Evolutionary conservation across 2,113 vertebrate genomes (phyloP).

Genomic region (Cyanoliseus patagonus): DNA sequence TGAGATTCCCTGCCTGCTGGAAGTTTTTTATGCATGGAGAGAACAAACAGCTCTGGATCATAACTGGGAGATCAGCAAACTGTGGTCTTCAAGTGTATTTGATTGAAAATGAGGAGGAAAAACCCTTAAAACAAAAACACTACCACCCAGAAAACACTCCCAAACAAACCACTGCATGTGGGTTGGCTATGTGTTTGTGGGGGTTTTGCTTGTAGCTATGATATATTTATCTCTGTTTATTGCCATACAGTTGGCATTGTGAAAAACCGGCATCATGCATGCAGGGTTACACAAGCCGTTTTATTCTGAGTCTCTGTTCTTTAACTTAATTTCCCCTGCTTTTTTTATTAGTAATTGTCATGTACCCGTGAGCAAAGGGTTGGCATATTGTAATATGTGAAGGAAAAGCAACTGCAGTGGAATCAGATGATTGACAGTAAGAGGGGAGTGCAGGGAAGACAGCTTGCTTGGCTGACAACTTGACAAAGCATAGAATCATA

Average conservation of each 20-base stretch:
- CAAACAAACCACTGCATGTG: accelerated
- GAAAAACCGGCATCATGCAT: neutral
- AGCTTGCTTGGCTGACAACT: neutral
- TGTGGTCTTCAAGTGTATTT: neutral
- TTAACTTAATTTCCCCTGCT: neutral
- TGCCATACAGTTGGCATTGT: neutral
- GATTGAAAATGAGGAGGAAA: neutral
- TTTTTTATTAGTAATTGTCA: neutral
- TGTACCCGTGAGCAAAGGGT: neutral
- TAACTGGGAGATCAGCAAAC: neutral
- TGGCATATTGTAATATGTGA: neutral
- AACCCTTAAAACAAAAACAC: neutral
- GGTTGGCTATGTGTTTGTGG: neutral
- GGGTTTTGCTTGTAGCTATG: neutral
- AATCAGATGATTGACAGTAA: conserved; percentile 6
- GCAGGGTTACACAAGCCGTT: neutral
- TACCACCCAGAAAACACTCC: neutral
- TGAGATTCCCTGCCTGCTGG: neutral
- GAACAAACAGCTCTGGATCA: neutral
- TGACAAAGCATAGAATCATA: neutral
- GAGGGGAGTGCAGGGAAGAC: neutral
- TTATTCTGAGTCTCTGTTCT: neutral
- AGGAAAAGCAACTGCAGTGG: neutral
- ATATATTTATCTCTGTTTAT: neutral
- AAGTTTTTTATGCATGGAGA: neutral